Evolutionary conservation across 2,113 vertebrate species (phyloP), one percentile per base, ranked within the genome.

Genomic region (Xiphophorus hellerii): DNA sequence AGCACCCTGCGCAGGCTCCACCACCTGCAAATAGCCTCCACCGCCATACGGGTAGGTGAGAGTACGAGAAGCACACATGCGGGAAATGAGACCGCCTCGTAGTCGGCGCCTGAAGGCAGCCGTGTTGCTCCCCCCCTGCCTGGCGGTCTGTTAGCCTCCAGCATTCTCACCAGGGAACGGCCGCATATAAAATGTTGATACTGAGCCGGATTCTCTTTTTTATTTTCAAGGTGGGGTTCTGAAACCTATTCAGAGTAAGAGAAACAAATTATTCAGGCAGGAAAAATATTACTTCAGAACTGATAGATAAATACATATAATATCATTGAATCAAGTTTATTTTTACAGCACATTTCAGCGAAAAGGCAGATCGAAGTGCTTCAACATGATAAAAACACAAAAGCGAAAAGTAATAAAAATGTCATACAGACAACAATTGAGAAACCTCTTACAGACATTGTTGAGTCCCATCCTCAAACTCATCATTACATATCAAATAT

Each of bases 11-110:
- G 94, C 61, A 85, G 88, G 72, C 93, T 96, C 29, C 95, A 96
- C 84, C 94, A 96, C 88, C 93, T 95, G 62, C 95, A 96, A 90
- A 96, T 96, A 4, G 94, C 95, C 66, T 94, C 94, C 48, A 90
- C 93, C 0, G 93, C 94, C 78, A 94, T 96, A 87, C 92, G 95
- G 94, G 95, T 95, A 93, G 0, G 90, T 85, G 54, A 31, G 74
- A 58, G 66, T 78, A 6, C 62, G 33, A 25, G 60, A 71, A 65
- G 48, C 69, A 61, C 30, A 65, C 20, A 8, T n/a, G 51, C 42
- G 39, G 44, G 29, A 63, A 66, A 72, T 82, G 27, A 81, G 51
- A 76, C 25, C 5, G 3, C 48, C 15, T 7, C 6, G 25, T 22
- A 62, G 60, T 77, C 20, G 11, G 25, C 44, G 82, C 69, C 62